These are phyloP conservation scores for Cyrtodaria siliqua DNA, from an alignment of 2,888 invertebrate genomes.

Conservation along the genomic window DNA sequence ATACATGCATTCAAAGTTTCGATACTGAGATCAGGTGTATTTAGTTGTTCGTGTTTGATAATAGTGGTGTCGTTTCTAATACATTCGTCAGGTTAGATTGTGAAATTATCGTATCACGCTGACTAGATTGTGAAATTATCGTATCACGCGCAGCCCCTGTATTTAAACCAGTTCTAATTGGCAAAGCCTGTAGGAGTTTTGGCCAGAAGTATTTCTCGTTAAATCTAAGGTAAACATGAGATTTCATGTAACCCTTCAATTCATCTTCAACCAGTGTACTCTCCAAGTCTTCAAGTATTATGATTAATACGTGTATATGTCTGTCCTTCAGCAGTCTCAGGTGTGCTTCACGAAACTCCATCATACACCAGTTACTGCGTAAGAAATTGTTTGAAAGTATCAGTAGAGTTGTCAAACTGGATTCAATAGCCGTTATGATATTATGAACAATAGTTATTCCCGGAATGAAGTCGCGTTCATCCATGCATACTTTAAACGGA, in stretches of 20 bases:
- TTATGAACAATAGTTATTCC: conserved; percentile 40
- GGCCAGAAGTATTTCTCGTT: conserved; percentile 39
- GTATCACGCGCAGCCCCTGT: no score
- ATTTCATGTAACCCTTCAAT: conserved; percentile 31
- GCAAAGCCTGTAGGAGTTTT: conserved; percentile 33
- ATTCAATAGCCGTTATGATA: conserved; percentile 32
- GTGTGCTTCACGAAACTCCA: conserved; percentile 50
- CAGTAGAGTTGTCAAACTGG: conserved; percentile 42
- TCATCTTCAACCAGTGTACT: conserved; percentile 23
- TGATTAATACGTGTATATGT: conserved; percentile 26
- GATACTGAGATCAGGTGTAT: no score
- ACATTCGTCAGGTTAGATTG: no score
- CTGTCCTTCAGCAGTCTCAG: conserved; percentile 30
- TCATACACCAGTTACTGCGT: conserved; percentile 45
- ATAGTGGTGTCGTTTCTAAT: no score
- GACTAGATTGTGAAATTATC: no score
- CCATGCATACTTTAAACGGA: conserved; percentile 36
- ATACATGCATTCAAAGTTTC: no score
- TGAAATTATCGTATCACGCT: no score
- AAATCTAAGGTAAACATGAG: conserved; percentile 29
- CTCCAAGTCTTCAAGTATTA: conserved; percentile 41
- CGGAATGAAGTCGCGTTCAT: conserved; percentile 29
- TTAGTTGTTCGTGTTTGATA: no score
- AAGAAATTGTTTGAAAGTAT: conserved; percentile 49
- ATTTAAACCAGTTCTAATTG: not conserved